These are phyloP conservation scores for Adineta ricciae DNA, from an alignment of 2,888 invertebrate genomes.

Conservation along the genomic window DNA sequence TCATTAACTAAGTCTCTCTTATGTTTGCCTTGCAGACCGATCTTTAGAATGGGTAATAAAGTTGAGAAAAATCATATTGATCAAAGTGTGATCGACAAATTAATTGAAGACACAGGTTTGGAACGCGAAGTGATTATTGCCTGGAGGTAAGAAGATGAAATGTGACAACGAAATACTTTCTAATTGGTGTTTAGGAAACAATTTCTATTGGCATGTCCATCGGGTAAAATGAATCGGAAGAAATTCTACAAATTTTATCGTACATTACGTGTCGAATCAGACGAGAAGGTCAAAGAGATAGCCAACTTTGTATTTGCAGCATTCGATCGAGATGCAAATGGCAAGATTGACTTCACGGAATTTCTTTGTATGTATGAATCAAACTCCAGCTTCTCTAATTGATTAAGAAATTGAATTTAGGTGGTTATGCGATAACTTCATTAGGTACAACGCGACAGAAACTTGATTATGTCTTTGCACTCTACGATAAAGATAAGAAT, in stretches of 20 bases:
- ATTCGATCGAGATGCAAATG: conserved; percentile 33
- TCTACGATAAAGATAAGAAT: conserved; percentile 31
- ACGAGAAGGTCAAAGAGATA: conserved; percentile 29
- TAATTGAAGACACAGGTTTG: not conserved
- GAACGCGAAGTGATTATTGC: conserved; percentile 18
- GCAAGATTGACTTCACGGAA: conserved; percentile 31
- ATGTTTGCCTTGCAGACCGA: not conserved
- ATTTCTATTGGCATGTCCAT: conserved; percentile 28
- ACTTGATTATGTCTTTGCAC: conserved; percentile 17
- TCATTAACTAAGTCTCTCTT: not conserved
- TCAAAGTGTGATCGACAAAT: not conserved
- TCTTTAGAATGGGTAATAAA: not conserved
- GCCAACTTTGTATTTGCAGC: conserved; percentile 30
- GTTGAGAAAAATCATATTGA: not conserved
- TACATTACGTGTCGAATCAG: conserved; percentile 29
- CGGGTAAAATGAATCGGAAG: conserved; percentile 32
- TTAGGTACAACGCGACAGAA: not conserved
- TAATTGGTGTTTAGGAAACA: conserved; percentile 23
- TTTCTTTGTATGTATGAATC: conserved; percentile 20
- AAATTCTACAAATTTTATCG: conserved; percentile 34
- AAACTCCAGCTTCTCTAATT: not conserved
- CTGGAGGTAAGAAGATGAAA: not conserved
- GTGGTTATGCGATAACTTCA: not conserved
- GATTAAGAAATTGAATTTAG: not conserved
- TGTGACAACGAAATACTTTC: not conserved